Evolutionary conservation across 2,797 vertebrate species (phyloP).

Genomic region (Euphonia xanthogaster): DNA sequence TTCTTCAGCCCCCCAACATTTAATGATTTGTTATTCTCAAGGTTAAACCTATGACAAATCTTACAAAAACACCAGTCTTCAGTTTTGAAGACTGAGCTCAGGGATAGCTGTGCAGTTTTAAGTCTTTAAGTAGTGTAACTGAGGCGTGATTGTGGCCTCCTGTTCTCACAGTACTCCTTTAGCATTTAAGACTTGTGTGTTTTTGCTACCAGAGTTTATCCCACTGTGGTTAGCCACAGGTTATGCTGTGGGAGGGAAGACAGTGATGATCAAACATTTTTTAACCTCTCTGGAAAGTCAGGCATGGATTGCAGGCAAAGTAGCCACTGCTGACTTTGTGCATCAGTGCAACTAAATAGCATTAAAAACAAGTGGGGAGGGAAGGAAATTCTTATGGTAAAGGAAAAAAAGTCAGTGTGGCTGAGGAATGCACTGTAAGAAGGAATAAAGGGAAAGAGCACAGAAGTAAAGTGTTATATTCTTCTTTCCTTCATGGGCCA

Average conservation of each 20-base stretch:
- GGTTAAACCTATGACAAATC: conserved; percentile 61
- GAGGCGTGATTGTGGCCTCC: not conserved
- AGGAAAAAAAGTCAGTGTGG: not conserved
- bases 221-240: not conserved
- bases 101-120: conserved; percentile 25
- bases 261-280: not conserved
- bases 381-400: not conserved
- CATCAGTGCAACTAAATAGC: not conserved
- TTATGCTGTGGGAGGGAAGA: conserved; percentile 17
- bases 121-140: conserved; percentile 18
- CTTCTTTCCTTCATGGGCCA: not conserved
- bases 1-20: conserved; percentile 3
- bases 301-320: not conserved
- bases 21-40: conserved; percentile 63
- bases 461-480: not conserved
- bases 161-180: not conserved
- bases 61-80: conserved; percentile 28
- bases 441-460: not conserved
- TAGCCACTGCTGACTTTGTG: not conserved
- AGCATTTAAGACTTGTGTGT: not conserved
- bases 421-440: not conserved
- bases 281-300: conserved; percentile 5
- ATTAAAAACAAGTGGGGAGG: not conserved
- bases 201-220: not conserved
- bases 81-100: not conserved